Percentiles rank a stretch among this genome's conserved stretches.
These are phyloP conservation scores for Erpornis zantholeuca DNA, from an alignment of 2,113 vertebrate species.

Conservation along the genomic window DNA sequence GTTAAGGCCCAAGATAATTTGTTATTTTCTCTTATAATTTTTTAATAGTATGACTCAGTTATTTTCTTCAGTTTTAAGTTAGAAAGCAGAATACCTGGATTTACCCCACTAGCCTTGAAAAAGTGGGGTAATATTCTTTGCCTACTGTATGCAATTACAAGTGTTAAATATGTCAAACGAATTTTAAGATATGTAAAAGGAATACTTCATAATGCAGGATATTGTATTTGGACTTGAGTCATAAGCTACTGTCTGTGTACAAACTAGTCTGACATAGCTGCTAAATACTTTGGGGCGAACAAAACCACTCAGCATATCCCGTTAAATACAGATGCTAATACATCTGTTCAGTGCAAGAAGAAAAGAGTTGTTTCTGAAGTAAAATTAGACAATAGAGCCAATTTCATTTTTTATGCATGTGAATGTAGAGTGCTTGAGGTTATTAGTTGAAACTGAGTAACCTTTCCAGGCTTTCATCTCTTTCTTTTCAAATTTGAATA, in stretches of 20 bases:
- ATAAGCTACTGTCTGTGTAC: slow-evolving; percentile 41
- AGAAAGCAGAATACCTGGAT: background rate
- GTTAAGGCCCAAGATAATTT: background rate
- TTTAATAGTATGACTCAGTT: background rate
- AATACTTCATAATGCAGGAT: slow-evolving; percentile 1
- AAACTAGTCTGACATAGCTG: slow-evolving; percentile 31
- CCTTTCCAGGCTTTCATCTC: slow-evolving; percentile 91
- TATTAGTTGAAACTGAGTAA: slow-evolving; percentile 94
- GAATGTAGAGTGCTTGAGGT: slow-evolving; percentile 82
- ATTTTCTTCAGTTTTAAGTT: background rate
- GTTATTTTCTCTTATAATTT: background rate
- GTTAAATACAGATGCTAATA: slow-evolving; percentile 64
- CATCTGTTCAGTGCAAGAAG: slow-evolving; percentile 50
- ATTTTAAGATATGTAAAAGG: slow-evolving; percentile 13
- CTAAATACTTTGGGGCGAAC: slow-evolving; percentile 42
- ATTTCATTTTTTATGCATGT: slow-evolving; percentile 82
- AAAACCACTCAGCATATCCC: slow-evolving; percentile 52
- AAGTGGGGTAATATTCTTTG: background rate
- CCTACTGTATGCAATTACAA: background rate
- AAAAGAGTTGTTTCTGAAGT: slow-evolving; percentile 74
- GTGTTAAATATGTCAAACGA: slow-evolving; percentile 42
- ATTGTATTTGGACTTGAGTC: slow-evolving; percentile 27
- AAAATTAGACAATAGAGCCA: slow-evolving; percentile 84
- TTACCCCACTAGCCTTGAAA: background rate
- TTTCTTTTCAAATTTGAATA: slow-evolving; percentile 95